phyloP scores from a whole-genome alignment of 2,113 vertebrate genomes.

The Bombycilla garrulus region DNA sequence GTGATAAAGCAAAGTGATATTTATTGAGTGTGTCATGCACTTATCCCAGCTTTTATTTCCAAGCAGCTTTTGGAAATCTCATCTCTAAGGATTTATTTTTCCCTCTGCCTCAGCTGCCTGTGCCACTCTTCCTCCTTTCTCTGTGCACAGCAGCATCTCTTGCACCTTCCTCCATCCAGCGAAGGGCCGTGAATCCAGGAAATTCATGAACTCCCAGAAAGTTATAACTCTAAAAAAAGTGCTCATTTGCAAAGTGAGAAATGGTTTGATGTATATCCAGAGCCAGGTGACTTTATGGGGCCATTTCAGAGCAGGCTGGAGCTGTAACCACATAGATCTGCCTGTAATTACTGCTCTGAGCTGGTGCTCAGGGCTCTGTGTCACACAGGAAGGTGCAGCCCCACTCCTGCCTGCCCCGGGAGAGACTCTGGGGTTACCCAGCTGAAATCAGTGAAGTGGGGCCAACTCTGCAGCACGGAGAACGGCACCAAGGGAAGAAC shows the following conservation, averaged over 20 bases:
- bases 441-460: neutral
- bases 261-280: neutral
- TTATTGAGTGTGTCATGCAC: neutral
- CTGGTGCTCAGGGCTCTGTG: neutral
- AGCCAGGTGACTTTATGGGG: conserved; percentile 34
- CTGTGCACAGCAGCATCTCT: neutral
- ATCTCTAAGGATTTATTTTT: conserved; percentile 38
- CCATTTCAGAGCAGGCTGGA: neutral
- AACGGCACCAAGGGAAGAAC: rapidly evolving
- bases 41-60: conserved; percentile 5
- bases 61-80: conserved; percentile 26
- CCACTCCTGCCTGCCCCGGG: neutral
- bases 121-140: neutral
- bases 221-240: conserved; percentile 34
- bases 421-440: neutral
- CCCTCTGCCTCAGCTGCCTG: neutral
- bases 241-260: conserved; percentile 38
- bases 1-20: neutral
- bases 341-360: conserved; percentile 1
- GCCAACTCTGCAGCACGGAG: neutral
- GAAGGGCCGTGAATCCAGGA: conserved; percentile 55
- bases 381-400: neutral
- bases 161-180: neutral
- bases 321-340: neutral
- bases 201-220: conserved; percentile 67